Conservation (phyloP, 2,888 invertebrate genomes). For the Cistogaster globosa region DNA sequence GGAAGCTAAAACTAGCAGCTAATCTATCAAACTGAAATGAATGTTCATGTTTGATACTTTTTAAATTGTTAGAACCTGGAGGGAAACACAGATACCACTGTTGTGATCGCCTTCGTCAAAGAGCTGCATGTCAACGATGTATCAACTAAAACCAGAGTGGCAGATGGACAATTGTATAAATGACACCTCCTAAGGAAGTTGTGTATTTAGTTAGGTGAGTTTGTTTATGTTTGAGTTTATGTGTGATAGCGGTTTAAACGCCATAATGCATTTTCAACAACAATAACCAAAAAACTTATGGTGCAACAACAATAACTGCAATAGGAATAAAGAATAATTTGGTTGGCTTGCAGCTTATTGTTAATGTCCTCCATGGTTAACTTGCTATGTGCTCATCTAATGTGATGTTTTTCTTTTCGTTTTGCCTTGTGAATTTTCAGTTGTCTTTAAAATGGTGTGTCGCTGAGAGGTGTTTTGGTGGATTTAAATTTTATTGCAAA, state of each 20-base stretch:
- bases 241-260: background rate
- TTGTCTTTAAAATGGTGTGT: background rate
- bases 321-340: slow-evolving; percentile 49
- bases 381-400: slow-evolving; percentile 21
- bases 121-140: slow-evolving; percentile 64
- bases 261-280: slow-evolving; percentile 17
- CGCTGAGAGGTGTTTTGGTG: background rate
- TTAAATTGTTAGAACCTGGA: slow-evolving; percentile 31
- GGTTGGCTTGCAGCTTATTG: slow-evolving; percentile 43
- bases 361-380: slow-evolving; percentile 36
- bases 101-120: slow-evolving; percentile 27
- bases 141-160: slow-evolving; percentile 63
- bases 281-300: too few relatives aligned
- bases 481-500: too few relatives aligned
- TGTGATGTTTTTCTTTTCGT: background rate
- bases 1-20: slow-evolving; percentile 62
- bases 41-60: slow-evolving; percentile 16
- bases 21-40: slow-evolving; percentile 67
- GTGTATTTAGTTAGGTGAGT: background rate
- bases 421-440: slow-evolving; percentile 11
- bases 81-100: slow-evolving; percentile 6
- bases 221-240: background rate
- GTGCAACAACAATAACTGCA: slow-evolving; percentile 17
- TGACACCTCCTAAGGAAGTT: slow-evolving; percentile 70
- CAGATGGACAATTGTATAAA: slow-evolving; percentile 73